These are phyloP conservation scores for Drosophila ogumai DNA, from an alignment of 1,140 invertebrate genomes.

Conservation along the genomic window DNA sequence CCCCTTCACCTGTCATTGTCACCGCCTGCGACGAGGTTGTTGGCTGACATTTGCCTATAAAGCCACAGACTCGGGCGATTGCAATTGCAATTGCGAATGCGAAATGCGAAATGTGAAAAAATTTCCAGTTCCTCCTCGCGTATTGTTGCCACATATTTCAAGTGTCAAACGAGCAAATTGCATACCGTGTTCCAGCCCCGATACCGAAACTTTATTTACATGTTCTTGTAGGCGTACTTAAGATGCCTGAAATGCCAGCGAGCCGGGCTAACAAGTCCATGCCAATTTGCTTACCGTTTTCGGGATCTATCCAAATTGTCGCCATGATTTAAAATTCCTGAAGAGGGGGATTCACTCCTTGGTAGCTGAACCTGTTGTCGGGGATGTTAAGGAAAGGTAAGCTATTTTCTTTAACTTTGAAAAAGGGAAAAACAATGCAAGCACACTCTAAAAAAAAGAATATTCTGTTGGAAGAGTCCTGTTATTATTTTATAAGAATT, in stretches of 20 bases:
- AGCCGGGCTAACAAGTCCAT: constrained; percentile 52
- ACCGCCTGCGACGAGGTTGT: constrained; percentile 66
- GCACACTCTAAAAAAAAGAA: not conserved
- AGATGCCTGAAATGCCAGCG: constrained; percentile 78
- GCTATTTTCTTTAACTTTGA: not conserved
- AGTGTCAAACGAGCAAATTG: constrained; percentile 85
- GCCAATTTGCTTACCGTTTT: constrained; percentile 76
- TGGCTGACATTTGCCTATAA: constrained; percentile 79
- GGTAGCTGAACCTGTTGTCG: constrained; percentile 58
- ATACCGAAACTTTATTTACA: constrained; percentile 84
- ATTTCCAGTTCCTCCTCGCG: constrained; percentile 51
- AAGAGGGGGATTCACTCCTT: constrained; percentile 16
- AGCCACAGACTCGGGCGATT: constrained; percentile 53
- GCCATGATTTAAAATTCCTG: constrained; percentile 82
- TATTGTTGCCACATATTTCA: constrained; percentile 84
- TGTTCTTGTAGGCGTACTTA: constrained; percentile 84
- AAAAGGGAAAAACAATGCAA: not conserved
- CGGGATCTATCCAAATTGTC: constrained; percentile 75
- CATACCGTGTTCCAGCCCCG: constrained; percentile 76
- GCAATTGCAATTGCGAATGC: constrained; percentile 29
- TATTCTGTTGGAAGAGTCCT: no score
- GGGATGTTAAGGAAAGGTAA: not conserved
- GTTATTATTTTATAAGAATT: no score
- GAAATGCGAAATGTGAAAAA: constrained; percentile 38
- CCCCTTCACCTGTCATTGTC: constrained; percentile 70